Evolutionary conservation across 2,888 invertebrate species (phyloP).

Genomic region (Odontocerum albicorne): DNA sequence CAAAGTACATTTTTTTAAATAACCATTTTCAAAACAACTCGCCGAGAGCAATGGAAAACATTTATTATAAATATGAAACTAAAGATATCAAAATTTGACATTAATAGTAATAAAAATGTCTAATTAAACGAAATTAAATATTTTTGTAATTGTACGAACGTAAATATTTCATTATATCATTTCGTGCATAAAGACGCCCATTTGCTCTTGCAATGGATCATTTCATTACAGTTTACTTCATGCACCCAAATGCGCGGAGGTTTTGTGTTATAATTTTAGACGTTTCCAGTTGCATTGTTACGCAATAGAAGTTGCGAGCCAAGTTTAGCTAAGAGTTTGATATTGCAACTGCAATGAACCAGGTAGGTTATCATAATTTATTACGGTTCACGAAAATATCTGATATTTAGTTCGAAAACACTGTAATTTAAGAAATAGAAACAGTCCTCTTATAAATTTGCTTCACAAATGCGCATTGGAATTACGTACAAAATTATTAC

Average conservation of each 20-base stretch:
- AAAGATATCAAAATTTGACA: too few species aligned
- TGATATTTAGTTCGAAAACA: too few species aligned
- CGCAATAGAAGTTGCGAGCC: constrained; percentile 12
- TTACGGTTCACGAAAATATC: constrained; percentile 1
- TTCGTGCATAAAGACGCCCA: constrained; percentile 17
- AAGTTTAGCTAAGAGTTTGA: constrained; percentile 1
- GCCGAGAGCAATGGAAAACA: too few species aligned
- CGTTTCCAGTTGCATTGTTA: constrained; percentile 29
- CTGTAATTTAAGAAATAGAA: too few species aligned
- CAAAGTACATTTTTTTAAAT: too few species aligned
- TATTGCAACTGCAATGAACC: constrained; percentile 1
- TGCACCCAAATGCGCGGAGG: constrained; percentile 7
- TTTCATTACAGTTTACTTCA: constrained; percentile 10
- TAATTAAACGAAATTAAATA: too few species aligned
- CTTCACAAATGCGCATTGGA: too few species aligned
- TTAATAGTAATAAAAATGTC: too few species aligned
- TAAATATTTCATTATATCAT: constrained; percentile 19
- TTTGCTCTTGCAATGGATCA: constrained; percentile 6
- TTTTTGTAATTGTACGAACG: constrained; percentile 10
- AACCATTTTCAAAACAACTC: too few species aligned
- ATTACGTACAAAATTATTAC: too few species aligned
- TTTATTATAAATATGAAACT: too few species aligned
- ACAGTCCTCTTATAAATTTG: too few species aligned
- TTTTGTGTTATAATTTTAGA: constrained; percentile 33
- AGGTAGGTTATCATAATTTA: constrained; percentile 4